A percentile compares a stretch with the other conserved stretches of the same genome.
These are phyloP conservation scores for Vanessa cardui DNA, from an alignment of 2,888 invertebrate genomes.

Conservation along the genomic window DNA sequence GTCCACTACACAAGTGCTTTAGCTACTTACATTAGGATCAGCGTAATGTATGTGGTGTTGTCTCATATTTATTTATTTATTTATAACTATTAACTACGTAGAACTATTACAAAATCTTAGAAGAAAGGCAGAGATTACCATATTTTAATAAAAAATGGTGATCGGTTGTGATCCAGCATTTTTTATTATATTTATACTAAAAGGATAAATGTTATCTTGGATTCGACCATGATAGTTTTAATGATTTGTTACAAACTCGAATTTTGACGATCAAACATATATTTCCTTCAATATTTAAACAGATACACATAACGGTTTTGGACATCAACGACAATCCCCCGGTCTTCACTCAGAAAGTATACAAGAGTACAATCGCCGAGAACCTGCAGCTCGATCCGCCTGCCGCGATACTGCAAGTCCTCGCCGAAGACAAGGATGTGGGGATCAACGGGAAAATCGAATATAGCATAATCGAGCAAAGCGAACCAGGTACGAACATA, in stretches of 20 bases:
- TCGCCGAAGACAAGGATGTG: slow-evolving; percentile 91
- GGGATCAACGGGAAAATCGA: slow-evolving; percentile 89
- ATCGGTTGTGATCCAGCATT: no score
- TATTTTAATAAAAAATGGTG: no score
- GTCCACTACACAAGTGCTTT: no score
- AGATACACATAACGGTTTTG: slow-evolving; percentile 88
- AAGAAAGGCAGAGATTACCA: no score
- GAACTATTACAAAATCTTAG: no score
- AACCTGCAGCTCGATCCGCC: slow-evolving; percentile 91
- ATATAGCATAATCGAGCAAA: slow-evolving; percentile 86
- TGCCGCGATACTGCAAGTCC: slow-evolving; percentile 90
- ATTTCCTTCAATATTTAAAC: slow-evolving; percentile 19
- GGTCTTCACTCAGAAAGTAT: slow-evolving; percentile 88
- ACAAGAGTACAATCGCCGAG: slow-evolving; percentile 91
- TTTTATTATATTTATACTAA: no score
- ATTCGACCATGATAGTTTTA: not conserved
- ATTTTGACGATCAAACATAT: not conserved
- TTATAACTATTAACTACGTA: no score
- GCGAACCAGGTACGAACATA: slow-evolving; percentile 60
- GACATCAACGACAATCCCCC: slow-evolving; percentile 97
- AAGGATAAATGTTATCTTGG: no score
- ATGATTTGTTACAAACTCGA: not conserved
- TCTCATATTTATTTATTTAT: no score
- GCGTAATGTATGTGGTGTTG: no score
- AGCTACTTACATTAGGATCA: no score